Percentiles rank a stretch among this genome's conserved stretches.
phyloP scores from a whole-genome alignment of 2,797 vertebrate species.

The Hyperoplus lanceolatus region DNA sequence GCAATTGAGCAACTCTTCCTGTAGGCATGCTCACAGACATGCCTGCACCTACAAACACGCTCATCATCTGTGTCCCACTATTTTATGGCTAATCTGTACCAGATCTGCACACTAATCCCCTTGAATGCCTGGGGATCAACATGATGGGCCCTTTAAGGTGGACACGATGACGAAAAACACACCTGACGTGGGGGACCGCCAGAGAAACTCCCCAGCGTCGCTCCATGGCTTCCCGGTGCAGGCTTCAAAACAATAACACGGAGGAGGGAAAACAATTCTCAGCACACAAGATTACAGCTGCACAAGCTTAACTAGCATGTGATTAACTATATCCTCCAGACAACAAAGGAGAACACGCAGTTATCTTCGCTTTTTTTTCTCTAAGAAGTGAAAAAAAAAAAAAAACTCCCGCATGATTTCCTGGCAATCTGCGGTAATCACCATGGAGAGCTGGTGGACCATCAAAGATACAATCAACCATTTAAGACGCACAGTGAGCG shows the following conservation, averaged over 20 bases:
- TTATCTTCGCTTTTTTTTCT: constrained; percentile 64
- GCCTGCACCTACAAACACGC: constrained; percentile 42
- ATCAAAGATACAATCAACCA: constrained; percentile 80
- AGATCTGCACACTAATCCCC: constrained; percentile 64
- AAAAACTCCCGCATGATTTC: constrained; percentile 69
- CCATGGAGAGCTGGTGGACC: constrained; percentile 81
- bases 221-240: constrained; percentile 45
- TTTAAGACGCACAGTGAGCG: constrained; percentile 47
- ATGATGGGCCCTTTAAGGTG: constrained; percentile 62
- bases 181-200: constrained; percentile 59
- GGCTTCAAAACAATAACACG: constrained; percentile 60
- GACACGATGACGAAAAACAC: constrained; percentile 65
- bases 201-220: constrained; percentile 53
- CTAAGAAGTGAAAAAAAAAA: constrained; percentile 53
- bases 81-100: constrained; percentile 67
- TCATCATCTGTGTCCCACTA: constrained; percentile 54
- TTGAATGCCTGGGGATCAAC: constrained; percentile 67
- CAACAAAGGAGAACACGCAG: constrained; percentile 60
- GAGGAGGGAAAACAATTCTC: constrained; percentile 57
- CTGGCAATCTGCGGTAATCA: constrained; percentile 75
- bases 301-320: constrained; percentile 40
- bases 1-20: constrained; percentile 34
- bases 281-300: constrained; percentile 64
- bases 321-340: constrained; percentile 63
- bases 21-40: constrained; percentile 33